Percentiles rank a stretch among this genome's conserved stretches.
These are phyloP conservation scores for Uloborus diversus DNA, from an alignment of 1,140 invertebrate genomes.

Conservation along the genomic window DNA sequence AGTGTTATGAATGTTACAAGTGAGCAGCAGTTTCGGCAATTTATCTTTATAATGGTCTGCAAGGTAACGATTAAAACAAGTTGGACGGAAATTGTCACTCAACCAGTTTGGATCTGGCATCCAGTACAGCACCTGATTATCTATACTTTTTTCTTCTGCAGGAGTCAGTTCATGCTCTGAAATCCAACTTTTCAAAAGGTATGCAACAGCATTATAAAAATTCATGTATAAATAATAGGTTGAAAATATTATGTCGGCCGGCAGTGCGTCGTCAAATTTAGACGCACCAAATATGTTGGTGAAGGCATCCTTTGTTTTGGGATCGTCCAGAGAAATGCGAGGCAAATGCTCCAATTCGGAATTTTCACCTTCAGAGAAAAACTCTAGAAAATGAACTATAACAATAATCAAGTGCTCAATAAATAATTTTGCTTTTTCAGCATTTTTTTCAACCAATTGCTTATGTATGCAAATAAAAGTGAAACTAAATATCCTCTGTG, in stretches of 20 bases:
- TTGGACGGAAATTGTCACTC: neutral
- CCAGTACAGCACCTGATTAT: slow-evolving; percentile 15
- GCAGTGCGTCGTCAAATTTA: neutral
- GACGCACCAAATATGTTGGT: slow-evolving; percentile 1
- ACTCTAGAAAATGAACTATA: neutral
- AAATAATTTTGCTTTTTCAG: neutral
- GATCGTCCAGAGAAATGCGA: neutral
- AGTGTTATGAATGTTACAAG: slow-evolving; percentile 16
- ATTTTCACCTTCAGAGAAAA: neutral
- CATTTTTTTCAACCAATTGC: slow-evolving; percentile 16
- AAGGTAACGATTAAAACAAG: slow-evolving; percentile 38
- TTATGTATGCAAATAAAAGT: slow-evolving; percentile 35
- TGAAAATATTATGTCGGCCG: neutral
- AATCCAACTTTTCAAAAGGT: slow-evolving; percentile 20
- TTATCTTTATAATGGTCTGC: slow-evolving; percentile 2
- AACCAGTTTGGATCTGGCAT: neutral
- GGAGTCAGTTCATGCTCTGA: slow-evolving; percentile 18
- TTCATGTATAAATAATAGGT: neutral
- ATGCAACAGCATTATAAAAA: neutral
- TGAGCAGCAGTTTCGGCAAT: slow-evolving; percentile 23
- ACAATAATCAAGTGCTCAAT: neutral
- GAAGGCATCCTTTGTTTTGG: slow-evolving; percentile 11
- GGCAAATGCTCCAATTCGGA: neutral
- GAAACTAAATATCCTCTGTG: neutral
- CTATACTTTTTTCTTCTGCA: neutral